A percentile compares a stretch with the other conserved stretches of the same genome.
These are phyloP conservation scores for Hydropsyche tenuis DNA, from an alignment of 1,140 invertebrate genomes.

Conservation along the genomic window DNA sequence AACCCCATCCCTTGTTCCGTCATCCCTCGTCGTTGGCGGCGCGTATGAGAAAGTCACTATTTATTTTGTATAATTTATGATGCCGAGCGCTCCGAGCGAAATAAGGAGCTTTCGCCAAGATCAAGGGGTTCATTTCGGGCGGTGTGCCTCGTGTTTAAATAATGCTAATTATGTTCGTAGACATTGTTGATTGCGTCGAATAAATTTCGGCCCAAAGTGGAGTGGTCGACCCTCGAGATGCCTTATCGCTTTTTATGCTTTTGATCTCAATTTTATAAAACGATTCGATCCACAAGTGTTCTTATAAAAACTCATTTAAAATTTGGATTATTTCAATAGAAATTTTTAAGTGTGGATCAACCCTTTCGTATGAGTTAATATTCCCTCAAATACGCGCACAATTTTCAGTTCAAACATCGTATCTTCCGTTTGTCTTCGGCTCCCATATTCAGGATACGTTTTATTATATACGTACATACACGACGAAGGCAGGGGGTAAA, in stretches of 20 bases:
- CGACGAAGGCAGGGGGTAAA: background rate
- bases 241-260: too few relatives aligned
- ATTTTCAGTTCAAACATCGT: constrained; percentile 13
- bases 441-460: background rate
- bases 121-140: constrained; percentile 36
- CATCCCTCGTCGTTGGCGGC: background rate
- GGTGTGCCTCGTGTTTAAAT: constrained; percentile 35
- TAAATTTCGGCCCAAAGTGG: background rate
- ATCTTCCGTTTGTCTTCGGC: constrained; percentile 23
- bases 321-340: too few relatives aligned
- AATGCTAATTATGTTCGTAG: constrained; percentile 35
- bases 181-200: constrained; percentile 30
- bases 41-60: constrained; percentile 37
- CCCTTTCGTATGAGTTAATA: background rate
- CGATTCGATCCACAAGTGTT: too few relatives aligned
- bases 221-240: too few relatives aligned
- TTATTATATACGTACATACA: background rate
- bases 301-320: too few relatives aligned
- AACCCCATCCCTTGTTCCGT: background rate
- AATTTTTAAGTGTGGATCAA: too few relatives aligned
- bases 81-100: constrained; percentile 36
- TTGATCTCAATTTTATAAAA: too few relatives aligned
- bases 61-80: constrained; percentile 43
- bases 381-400: too few relatives aligned
- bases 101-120: constrained; percentile 38